These are phyloP conservation scores for Caenorhabditis uteleia DNA, from an alignment of 2,888 invertebrate species.

Conservation along the genomic window DNA sequence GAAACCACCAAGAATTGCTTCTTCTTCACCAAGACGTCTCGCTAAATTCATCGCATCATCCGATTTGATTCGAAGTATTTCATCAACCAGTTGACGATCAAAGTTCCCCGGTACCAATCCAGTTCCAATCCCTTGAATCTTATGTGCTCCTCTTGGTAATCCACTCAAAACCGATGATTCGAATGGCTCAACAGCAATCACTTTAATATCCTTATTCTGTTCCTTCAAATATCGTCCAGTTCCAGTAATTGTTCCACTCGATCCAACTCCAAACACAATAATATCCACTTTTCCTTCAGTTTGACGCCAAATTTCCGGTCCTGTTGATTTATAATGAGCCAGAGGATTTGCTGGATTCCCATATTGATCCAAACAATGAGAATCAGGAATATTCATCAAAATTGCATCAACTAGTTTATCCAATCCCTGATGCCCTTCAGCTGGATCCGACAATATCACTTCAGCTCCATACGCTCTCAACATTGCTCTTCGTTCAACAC, in stretches of 20 bases:
- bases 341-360: constrained; percentile 62
- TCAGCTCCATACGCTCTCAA: constrained; percentile 59
- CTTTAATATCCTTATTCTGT: constrained; percentile 38
- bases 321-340: constrained; percentile 64
- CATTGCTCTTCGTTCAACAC: constrained; percentile 60
- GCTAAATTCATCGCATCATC: constrained; percentile 52
- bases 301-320: constrained; percentile 67
- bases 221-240: constrained; percentile 41
- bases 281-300: constrained; percentile 65
- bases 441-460: constrained; percentile 39
- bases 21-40: constrained; percentile 43
- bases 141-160: constrained; percentile 37
- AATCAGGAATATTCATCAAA: constrained; percentile 38
- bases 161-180: constrained; percentile 54
- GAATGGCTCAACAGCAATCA: constrained; percentile 48
- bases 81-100: constrained; percentile 23
- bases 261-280: constrained; percentile 63
- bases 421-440: constrained; percentile 37
- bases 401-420: constrained; percentile 27
- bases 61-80: constrained; percentile 37
- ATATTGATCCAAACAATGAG: constrained; percentile 53
- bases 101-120: constrained; percentile 48
- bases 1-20: constrained; percentile 52
- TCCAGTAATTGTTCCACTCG: constrained; percentile 60
- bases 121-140: constrained; percentile 57